Percentiles rank a stretch among this genome's conserved stretches.
These are phyloP conservation scores for Butorides virescens DNA, from an alignment of 2,113 vertebrate species.

Conservation along the genomic window DNA sequence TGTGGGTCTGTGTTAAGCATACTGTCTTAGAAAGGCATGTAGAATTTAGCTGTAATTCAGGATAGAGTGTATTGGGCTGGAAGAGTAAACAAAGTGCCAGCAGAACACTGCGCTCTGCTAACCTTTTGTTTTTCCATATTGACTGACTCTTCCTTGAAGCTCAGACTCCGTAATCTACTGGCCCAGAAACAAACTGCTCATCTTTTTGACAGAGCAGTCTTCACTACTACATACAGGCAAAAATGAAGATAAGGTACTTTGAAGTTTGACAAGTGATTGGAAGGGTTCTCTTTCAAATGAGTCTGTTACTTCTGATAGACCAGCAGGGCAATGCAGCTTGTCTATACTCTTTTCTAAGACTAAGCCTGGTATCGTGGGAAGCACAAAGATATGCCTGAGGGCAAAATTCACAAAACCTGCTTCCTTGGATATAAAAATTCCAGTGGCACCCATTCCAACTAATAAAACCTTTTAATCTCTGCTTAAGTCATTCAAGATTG, in stretches of 20 bases:
- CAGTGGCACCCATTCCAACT: neutral
- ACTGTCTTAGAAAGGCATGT: neutral
- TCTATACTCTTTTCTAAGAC: neutral
- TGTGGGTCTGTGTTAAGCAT: neutral
- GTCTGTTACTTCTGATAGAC: neutral
- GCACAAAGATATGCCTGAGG: neutral
- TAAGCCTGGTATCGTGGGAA: neutral
- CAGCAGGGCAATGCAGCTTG: neutral
- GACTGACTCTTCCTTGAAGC: neutral
- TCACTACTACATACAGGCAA: neutral
- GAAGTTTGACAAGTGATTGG: neutral
- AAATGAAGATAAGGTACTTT: constrained; percentile 40
- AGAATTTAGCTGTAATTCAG: neutral
- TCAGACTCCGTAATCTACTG: constrained; percentile 34
- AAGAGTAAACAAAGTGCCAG: neutral
- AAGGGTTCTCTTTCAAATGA: neutral
- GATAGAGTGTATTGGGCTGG: neutral
- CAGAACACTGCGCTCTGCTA: neutral
- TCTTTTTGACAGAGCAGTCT: constrained; percentile 11
- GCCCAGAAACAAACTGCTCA: constrained; percentile 25
- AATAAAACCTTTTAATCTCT: neutral
- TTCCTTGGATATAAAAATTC: neutral
- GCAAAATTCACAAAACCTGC: neutral
- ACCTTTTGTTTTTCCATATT: neutral
- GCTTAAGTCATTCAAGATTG: neutral